These are phyloP conservation scores for Nixonia krombeini DNA, from an alignment of 1,140 invertebrate species.

Conservation along the genomic window DNA sequence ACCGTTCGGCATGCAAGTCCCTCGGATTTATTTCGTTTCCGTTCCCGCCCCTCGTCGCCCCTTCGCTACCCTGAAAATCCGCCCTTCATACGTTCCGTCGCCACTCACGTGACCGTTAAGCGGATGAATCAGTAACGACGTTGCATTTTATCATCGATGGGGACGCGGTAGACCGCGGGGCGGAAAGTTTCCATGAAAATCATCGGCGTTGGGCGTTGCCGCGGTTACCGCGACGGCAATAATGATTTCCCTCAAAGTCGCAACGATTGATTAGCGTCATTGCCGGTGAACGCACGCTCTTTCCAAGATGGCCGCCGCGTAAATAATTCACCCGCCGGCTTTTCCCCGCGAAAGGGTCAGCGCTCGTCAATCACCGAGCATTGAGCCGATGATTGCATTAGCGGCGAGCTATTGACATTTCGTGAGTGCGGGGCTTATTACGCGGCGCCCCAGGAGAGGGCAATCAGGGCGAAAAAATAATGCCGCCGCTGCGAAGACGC, in stretches of 20 bases:
- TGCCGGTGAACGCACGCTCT: too few species aligned
- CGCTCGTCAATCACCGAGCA: constrained; percentile 61
- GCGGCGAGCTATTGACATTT: constrained; percentile 69
- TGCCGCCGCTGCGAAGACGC: constrained; percentile 50
- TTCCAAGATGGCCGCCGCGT: too few species aligned
- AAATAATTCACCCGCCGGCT: too few species aligned
- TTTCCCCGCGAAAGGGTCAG: constrained; percentile 13
- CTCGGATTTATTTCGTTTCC: constrained; percentile 58
- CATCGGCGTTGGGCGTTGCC: too few species aligned
- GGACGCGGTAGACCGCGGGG: too few species aligned
- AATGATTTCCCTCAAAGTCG: too few species aligned
- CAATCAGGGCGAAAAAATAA: constrained; percentile 69
- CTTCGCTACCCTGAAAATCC: constrained; percentile 7
- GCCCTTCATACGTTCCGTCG: neutral
- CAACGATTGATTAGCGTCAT: too few species aligned
- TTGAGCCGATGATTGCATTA: constrained; percentile 67
- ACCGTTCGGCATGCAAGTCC: constrained; percentile 59
- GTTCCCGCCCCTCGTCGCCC: constrained; percentile 26
- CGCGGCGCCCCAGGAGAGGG: constrained; percentile 59
- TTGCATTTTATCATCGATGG: too few species aligned
- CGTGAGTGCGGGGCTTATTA: constrained; percentile 54
- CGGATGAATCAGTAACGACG: neutral
- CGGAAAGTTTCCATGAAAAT: too few species aligned
- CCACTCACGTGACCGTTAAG: neutral
- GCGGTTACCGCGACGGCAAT: too few species aligned